Percentiles rank a stretch among this genome's conserved stretches.
Evolutionary conservation across 2,113 vertebrate species (phyloP).

Genomic region (Amia ocellicauda): DNA sequence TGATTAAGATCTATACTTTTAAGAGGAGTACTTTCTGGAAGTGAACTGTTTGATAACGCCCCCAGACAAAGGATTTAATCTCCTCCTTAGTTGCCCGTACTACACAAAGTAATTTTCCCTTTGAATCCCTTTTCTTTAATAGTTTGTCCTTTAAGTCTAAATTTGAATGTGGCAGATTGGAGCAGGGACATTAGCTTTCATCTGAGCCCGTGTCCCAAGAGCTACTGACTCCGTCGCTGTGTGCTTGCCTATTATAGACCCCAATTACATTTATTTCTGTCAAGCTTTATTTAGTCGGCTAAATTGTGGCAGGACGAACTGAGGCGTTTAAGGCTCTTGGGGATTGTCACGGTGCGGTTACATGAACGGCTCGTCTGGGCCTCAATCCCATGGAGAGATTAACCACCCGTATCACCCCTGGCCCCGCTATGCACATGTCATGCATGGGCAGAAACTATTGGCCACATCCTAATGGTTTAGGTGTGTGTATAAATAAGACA

Average conservation of each 20-base stretch:
- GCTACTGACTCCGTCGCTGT: background rate
- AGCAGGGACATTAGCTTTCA: background rate
- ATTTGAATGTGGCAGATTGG: slow-evolving; percentile 1
- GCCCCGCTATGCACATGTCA: too few relatives aligned
- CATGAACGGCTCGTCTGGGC: too few relatives aligned
- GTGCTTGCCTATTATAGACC: background rate
- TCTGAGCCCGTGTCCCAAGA: slow-evolving; percentile 8
- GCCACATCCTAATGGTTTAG: too few relatives aligned
- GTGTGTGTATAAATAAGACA: too few relatives aligned
- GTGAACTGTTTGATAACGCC: too few relatives aligned
- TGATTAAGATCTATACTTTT: too few relatives aligned
- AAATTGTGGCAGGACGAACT: background rate
- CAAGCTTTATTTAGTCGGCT: slow-evolving; percentile 10
- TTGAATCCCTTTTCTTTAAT: slow-evolving; percentile 8
- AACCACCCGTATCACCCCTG: too few relatives aligned
- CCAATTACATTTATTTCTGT: background rate
- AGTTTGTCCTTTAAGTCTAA: slow-evolving; percentile 6
- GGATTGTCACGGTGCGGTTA: too few relatives aligned
- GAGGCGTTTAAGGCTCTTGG: background rate
- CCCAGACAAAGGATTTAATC: too few relatives aligned
- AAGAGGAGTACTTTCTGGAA: too few relatives aligned
- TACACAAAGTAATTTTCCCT: background rate
- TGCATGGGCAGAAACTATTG: too few relatives aligned
- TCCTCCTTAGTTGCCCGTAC: background rate
- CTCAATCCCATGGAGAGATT: too few relatives aligned